A percentile compares a stretch with the other conserved stretches of the same genome.
These are phyloP conservation scores for Patiria miniata DNA, from an alignment of 35 echinoderm and acorn worm species.

Conservation along the genomic window DNA sequence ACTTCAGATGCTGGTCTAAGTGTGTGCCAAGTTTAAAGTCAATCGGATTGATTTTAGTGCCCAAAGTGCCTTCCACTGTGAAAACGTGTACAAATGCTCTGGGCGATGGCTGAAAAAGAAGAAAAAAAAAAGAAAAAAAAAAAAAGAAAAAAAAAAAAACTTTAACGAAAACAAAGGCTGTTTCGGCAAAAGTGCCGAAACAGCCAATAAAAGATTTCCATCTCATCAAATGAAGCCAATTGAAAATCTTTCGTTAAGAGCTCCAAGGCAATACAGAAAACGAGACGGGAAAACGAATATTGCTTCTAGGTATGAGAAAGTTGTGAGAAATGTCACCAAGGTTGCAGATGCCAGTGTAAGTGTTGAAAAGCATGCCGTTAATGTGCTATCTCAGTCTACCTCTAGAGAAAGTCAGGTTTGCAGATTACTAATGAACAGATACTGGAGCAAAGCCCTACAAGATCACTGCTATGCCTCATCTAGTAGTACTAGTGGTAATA, in stretches of 20 bases:
- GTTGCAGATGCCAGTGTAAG: neutral
- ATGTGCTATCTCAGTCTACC: neutral
- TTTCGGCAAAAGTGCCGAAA: too few relatives aligned
- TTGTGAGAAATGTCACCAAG: neutral
- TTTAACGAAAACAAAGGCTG: too few relatives aligned
- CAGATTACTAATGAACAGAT: neutral
- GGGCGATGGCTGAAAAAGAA: too few relatives aligned
- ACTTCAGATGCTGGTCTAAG: too few relatives aligned
- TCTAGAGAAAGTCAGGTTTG: conserved; percentile 12
- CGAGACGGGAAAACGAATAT: neutral
- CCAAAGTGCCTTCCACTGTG: too few relatives aligned
- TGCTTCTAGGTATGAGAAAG: neutral
- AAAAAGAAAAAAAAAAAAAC: too few relatives aligned
- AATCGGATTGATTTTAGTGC: too few relatives aligned
- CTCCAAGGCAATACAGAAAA: conserved; percentile 3
- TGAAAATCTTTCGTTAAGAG: neutral
- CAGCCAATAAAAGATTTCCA: neutral
- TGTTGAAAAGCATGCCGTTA: neutral
- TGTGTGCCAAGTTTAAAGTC: too few relatives aligned
- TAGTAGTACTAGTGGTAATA: neutral
- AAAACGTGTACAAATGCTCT: too few relatives aligned
- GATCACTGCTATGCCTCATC: neutral
- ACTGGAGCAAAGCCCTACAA: conserved; percentile 7
- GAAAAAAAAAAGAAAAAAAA: too few relatives aligned
- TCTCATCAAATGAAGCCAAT: conserved; percentile 5